Evolutionary conservation across 2,888 invertebrate genomes (phyloP).

Genomic region (Cistogaster globosa): DNA sequence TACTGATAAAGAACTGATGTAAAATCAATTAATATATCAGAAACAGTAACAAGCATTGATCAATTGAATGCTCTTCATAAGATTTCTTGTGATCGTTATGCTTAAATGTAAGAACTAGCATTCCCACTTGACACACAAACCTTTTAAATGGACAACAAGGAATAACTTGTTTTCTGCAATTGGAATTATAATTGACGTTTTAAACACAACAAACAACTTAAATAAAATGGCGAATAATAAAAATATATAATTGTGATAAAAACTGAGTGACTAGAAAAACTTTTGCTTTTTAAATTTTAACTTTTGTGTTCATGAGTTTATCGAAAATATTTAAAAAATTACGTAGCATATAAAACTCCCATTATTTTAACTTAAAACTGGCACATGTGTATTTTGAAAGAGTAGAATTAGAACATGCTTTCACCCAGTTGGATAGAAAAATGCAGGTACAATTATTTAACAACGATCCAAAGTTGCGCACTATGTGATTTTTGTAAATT

Average conservation of each 20-base stretch:
- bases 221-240: not conserved
- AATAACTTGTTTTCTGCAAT: slow-evolving; percentile 43
- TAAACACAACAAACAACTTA: not conserved
- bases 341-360: too few species aligned
- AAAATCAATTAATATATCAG: slow-evolving; percentile 23
- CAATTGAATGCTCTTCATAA: slow-evolving; percentile 29
- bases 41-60: slow-evolving; percentile 37
- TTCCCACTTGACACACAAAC: slow-evolving; percentile 22
- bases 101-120: not conserved
- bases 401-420: too few species aligned
- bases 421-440: too few species aligned
- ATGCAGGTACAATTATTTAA: too few species aligned
- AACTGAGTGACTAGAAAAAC: not conserved
- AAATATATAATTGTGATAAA: not conserved
- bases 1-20: slow-evolving; percentile 14
- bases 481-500: too few species aligned
- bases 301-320: not conserved
- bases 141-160: slow-evolving; percentile 9
- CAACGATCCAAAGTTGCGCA: too few species aligned
- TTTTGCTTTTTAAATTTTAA: slow-evolving; percentile 34
- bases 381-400: too few species aligned
- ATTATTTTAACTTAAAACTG: too few species aligned
- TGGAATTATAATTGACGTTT: slow-evolving; percentile 2
- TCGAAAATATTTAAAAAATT: not conserved
- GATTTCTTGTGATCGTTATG: not conserved